Conservation (phyloP, 2,888 invertebrate species). For the Crepidodera aurea region DNA sequence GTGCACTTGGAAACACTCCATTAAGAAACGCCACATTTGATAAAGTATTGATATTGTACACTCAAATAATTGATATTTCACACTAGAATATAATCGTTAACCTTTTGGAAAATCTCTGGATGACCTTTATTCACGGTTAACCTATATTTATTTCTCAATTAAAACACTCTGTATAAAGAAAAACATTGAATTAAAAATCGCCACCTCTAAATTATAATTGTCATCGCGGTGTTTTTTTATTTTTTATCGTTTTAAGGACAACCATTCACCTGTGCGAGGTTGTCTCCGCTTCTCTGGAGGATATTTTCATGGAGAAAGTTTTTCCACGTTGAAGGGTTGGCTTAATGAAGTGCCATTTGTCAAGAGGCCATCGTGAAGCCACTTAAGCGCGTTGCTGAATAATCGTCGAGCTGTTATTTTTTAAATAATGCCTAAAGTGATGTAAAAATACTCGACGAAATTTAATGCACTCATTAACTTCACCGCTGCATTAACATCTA, state of each 20-base stretch:
- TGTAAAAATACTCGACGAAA: slow-evolving; percentile 35
- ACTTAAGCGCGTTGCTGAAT: slow-evolving; percentile 44
- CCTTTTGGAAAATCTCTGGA: too few relatives aligned
- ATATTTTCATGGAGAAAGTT: slow-evolving; percentile 30
- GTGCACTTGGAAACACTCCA: too few relatives aligned
- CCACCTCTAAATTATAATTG: not conserved
- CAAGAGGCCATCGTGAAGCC: slow-evolving; percentile 45
- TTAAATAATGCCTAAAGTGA: slow-evolving; percentile 38
- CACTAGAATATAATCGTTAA: too few relatives aligned
- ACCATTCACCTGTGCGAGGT: slow-evolving; percentile 14
- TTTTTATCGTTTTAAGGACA: slow-evolving; percentile 11
- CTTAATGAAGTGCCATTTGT: slow-evolving; percentile 51
- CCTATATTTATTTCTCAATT: too few relatives aligned
- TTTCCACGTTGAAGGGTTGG: slow-evolving; percentile 43
- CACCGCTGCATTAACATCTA: slow-evolving; percentile 21
- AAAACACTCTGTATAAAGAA: too few relatives aligned
- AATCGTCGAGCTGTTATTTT: slow-evolving; percentile 46
- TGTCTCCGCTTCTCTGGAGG: slow-evolving; percentile 27
- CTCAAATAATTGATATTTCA: too few relatives aligned
- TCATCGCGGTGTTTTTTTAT: slow-evolving; percentile 1
- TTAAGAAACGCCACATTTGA: too few relatives aligned
- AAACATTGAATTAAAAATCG: too few relatives aligned
- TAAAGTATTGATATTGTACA: too few relatives aligned
- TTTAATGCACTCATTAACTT: slow-evolving; percentile 40
- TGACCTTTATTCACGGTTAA: too few relatives aligned